Conservation (phyloP, 2,113 vertebrate genomes). For the Perca fluviatilis region DNA sequence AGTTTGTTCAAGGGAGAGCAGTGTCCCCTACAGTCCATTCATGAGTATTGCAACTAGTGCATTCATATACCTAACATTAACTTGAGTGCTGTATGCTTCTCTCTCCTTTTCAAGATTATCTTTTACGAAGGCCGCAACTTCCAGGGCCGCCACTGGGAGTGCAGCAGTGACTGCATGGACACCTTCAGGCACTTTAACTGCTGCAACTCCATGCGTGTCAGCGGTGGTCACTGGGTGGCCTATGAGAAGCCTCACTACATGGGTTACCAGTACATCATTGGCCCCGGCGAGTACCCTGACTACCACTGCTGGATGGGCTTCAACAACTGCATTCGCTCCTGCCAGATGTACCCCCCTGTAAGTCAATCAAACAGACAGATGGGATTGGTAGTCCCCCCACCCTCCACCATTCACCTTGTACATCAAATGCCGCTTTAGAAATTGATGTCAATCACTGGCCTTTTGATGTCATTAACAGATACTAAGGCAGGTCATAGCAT, state of each 20-base stretch:
- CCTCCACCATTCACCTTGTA: constrained; percentile 55
- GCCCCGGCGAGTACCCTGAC: constrained; percentile 82
- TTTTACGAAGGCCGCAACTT: constrained; percentile 85
- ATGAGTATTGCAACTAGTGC: constrained; percentile 14
- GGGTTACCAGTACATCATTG: constrained; percentile 84
- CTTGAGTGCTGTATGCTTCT: constrained; percentile 3
- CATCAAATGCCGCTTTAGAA: constrained; percentile 77
- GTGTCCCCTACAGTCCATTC: constrained; percentile 63
- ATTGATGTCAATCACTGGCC: constrained; percentile 76
- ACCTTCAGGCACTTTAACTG: constrained; percentile 82
- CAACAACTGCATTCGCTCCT: constrained; percentile 86
- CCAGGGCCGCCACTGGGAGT: constrained; percentile 84
- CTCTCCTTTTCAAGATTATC: constrained; percentile 75
- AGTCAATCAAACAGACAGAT: constrained; percentile 82
- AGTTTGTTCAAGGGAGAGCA: constrained; percentile 67
- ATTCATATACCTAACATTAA: not conserved
- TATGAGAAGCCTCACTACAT: constrained; percentile 83
- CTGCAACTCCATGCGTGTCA: constrained; percentile 84
- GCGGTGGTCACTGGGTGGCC: constrained; percentile 81
- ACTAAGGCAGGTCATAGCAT: constrained; percentile 70
- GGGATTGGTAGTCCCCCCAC: constrained; percentile 12
- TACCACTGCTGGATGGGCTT: constrained; percentile 82
- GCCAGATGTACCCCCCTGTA: constrained; percentile 85
- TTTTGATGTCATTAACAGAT: constrained; percentile 82
- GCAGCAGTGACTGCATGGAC: constrained; percentile 80